Percentiles rank a stretch among this genome's conserved stretches.
Conservation (phyloP, 2,113 vertebrate genomes). For the Dasyornis broadbenti region DNA sequence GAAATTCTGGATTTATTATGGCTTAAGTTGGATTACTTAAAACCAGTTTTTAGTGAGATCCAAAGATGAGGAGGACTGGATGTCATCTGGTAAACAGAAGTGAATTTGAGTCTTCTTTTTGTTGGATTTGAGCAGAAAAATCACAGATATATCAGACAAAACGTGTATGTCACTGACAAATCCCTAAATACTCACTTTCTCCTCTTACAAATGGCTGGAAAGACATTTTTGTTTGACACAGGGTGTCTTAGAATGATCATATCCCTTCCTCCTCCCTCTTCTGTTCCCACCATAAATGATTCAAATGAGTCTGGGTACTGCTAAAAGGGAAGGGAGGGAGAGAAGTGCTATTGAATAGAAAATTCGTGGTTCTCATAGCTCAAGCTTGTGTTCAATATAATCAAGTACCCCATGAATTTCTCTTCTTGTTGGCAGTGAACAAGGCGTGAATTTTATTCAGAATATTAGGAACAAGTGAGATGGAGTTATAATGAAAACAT, state of each 20-base stretch:
- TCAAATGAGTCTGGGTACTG: neutral
- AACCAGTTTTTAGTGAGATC: neutral
- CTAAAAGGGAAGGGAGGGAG: neutral
- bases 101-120: neutral
- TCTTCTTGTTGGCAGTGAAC: neutral
- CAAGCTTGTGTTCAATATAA: neutral
- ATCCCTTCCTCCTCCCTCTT: neutral
- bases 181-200: neutral
- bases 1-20: neutral
- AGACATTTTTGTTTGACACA: neutral
- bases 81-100: neutral
- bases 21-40: neutral
- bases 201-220: neutral
- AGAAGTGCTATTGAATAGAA: neutral
- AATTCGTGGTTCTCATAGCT: neutral
- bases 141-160: neutral
- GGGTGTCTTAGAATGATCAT: neutral
- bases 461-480: neutral
- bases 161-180: neutral
- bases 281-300: neutral
- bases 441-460: constrained; percentile 21
- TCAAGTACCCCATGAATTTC: neutral
- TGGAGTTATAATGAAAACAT: constrained; percentile 15
- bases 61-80: neutral
- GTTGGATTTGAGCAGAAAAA: neutral